Base-by-base conservation (phyloP, 2,113 vertebrate species). In the Carassius carassius region DNA sequence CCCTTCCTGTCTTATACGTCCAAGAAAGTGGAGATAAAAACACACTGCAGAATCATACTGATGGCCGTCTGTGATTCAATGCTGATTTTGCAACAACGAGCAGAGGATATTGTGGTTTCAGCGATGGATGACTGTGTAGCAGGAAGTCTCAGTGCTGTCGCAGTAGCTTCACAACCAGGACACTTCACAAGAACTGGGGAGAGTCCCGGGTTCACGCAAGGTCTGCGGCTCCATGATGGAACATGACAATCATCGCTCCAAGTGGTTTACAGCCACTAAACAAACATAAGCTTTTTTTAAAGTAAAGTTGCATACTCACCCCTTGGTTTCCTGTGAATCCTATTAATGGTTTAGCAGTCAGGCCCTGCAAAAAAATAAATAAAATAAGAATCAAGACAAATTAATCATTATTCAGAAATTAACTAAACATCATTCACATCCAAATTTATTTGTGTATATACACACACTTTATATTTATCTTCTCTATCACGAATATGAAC, bases 261-360 rank as follows among this genome's bases (percentile, higher is more conserved):
- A 54, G 44, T 58, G 60, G 21, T 35, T 32, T 12, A 60, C 21
- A 14, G 21, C 2, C 2, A 8, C n/a, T 32, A 16, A n/a, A 54
- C 9, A 44, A 10, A 35, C 37, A 9, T 83, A 1, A 41, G 37
- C n/a, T n/a, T n/a, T n/a, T n/a, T 47, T 47, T 47, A 12, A 47
- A 47, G 12, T 47, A 4, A 10, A 72, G 19, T 1, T 23, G 56
- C 35, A 51, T 2, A 85, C 98, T 98, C 93, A 99, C 98, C 97
- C 98, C 98, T 95, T 99, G 96, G 90, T 93, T 99, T 93, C 97
- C 98, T 95, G 97, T 96, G 90, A 99, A 99, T 88, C 95, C 95
- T 90, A 99, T 98, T 7, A 96, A 94, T 4, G 97, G 97, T 85
- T 92, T 95, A 78, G 94, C 92, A 14, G 95, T 95, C 86, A 95